phyloP scores from a whole-genome alignment of 2,797 vertebrate genomes.

The Dromococcyx pavoninus region DNA sequence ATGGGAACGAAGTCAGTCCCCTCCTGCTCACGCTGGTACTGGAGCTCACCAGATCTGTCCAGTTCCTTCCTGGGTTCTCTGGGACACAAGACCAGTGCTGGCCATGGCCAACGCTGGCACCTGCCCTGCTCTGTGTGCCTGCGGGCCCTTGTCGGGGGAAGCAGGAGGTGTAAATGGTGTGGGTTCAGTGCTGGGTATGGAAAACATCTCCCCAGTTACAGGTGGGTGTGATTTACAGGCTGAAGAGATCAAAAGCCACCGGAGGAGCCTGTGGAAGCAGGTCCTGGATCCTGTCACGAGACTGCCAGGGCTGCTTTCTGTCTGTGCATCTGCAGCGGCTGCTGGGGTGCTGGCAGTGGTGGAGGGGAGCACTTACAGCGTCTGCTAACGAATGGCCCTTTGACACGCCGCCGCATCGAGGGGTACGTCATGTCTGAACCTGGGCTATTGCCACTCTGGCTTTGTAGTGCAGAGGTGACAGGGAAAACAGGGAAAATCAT shows the following conservation, averaged over 20 bases:
- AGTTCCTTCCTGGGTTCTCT: not conserved
- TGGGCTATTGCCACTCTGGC: rapidly evolving
- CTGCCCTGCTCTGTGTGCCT: not conserved
- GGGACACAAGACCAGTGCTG: rapidly evolving
- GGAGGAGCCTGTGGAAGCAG: not conserved
- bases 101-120: rapidly evolving
- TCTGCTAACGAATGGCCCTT: not conserved
- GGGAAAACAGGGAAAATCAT: rapidly evolving
- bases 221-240: not conserved
- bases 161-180: rapidly evolving
- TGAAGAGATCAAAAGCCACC: not conserved
- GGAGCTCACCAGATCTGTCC: not conserved
- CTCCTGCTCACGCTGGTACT: not conserved
- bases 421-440: no score
- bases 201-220: not conserved
- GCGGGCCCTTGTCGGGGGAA: rapidly evolving
- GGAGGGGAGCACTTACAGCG: not conserved
- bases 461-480: not conserved
- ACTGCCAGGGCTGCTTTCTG: not conserved
- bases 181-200: not conserved
- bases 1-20: not conserved
- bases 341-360: rapidly evolving
- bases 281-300: not conserved
- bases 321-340: not conserved
- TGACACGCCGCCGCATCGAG: rapidly evolving